Percentiles rank a stretch among this genome's conserved stretches.
Evolutionary conservation across 1,140 invertebrate species (phyloP).

Genomic region (Neodiprion pinetum): DNA sequence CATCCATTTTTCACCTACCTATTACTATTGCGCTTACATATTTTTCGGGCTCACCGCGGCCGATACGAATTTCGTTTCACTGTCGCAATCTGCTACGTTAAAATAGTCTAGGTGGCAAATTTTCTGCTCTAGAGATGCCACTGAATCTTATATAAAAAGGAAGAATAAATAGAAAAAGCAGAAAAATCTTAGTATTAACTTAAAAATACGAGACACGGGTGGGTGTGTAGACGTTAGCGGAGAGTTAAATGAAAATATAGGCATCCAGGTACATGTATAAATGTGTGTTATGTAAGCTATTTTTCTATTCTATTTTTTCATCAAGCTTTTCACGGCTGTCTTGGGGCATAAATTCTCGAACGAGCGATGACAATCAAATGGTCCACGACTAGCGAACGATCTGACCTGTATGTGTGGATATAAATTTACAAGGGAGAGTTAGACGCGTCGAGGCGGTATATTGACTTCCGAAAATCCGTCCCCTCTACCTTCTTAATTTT

Average conservation of each 20-base stretch:
- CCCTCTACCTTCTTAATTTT: no score
- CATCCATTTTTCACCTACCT: neutral
- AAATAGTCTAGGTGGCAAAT: neutral
- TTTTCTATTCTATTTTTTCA: constrained; percentile 16
- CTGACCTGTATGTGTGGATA: neutral
- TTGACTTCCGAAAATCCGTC: no score
- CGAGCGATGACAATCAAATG: constrained; percentile 41
- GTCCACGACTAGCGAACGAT: constrained; percentile 22
- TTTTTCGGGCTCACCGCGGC: neutral
- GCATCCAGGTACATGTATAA: no score
- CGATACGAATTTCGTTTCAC: neutral
- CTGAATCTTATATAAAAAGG: neutral
- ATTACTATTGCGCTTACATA: neutral
- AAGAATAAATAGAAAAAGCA: no score
- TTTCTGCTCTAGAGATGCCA: neutral
- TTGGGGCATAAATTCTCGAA: constrained; percentile 37
- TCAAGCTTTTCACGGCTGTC: constrained; percentile 27
- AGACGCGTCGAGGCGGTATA: no score
- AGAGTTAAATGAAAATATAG: no score
- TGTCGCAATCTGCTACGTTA: neutral
- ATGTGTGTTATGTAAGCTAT: constrained; percentile 8
- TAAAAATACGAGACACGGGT: neutral
- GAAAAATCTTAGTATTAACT: neutral
- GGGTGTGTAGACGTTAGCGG: neutral
- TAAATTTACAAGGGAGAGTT: neutral